A percentile compares a stretch with the other conserved stretches of the same genome.
These are phyloP conservation scores for Himalopsyche kuldschensis DNA, from an alignment of 2,888 invertebrate genomes.

Conservation along the genomic window DNA sequence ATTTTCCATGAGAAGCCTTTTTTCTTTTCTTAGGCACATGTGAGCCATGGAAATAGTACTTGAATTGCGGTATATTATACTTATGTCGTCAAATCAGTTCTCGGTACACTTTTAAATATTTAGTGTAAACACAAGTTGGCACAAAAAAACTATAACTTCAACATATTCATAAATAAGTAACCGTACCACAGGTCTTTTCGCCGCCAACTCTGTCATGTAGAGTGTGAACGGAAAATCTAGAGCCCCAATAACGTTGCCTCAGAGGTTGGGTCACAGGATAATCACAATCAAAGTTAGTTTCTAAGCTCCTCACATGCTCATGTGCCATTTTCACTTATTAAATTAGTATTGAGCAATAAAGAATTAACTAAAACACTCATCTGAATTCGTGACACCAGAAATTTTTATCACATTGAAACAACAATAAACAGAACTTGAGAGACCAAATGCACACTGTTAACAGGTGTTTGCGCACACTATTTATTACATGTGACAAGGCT, in stretches of 20 bases:
- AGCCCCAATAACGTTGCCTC: conserved; percentile 13
- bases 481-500: background rate
- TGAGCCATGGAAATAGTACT: no score
- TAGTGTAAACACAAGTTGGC: no score
- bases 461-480: conserved; percentile 4
- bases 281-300: conserved; percentile 53
- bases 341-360: background rate
- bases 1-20: no score
- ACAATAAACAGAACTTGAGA: conserved; percentile 2
- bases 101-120: no score
- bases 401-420: background rate
- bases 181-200: conserved; percentile 33
- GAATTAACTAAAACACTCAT: background rate
- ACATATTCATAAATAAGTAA: background rate
- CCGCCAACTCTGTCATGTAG: conserved; percentile 30
- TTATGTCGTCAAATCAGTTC: no score
- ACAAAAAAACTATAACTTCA: no score
- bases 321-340: conserved; percentile 9
- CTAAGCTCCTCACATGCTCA: conserved; percentile 40
- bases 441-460: background rate
- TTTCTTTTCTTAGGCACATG: no score
- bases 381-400: background rate
- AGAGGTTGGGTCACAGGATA: conserved; percentile 44
- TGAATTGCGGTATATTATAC: no score
- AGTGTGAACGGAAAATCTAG: conserved; percentile 34